A percentile compares a stretch with the other conserved stretches of the same genome.
phyloP scores from a whole-genome alignment of 1,140 invertebrate genomes.

The Platyscapa corneri region DNA sequence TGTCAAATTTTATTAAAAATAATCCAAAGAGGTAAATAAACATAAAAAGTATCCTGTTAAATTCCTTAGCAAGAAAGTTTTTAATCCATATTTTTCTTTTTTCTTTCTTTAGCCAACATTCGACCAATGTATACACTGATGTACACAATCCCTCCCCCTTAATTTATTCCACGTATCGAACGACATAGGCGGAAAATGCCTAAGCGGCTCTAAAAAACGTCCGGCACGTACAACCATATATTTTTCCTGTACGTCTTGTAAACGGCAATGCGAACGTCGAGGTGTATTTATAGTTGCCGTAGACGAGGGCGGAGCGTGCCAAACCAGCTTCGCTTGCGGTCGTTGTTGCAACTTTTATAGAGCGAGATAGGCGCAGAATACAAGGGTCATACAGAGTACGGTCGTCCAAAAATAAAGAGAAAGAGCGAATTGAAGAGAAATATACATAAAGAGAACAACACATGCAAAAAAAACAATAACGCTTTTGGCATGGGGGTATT shows the following conservation, averaged over 20 bases:
- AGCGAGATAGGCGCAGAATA: conserved; percentile 29
- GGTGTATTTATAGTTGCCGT: conserved; percentile 35
- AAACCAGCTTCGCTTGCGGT: not conserved
- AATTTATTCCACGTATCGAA: conserved; percentile 5
- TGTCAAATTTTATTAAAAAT: no score
- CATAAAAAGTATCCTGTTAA: no score
- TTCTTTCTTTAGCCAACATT: no score
- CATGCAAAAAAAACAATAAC: not conserved
- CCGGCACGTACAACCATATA: conserved; percentile 44
- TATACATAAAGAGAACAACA: no score
- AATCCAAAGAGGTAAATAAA: no score
- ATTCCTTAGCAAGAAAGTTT: no score
- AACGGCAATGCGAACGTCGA: not conserved
- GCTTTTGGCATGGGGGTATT: no score
- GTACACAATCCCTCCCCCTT: no score
- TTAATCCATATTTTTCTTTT: no score
- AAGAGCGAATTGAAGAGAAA: not conserved
- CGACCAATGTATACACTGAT: no score
- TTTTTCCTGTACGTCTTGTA: conserved; percentile 13
- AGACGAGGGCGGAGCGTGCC: not conserved
- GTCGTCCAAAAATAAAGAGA: not conserved
- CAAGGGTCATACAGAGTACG: no score
- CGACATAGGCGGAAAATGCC: not conserved
- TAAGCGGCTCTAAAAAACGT: conserved; percentile 42
- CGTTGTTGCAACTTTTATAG: conserved; percentile 50